phyloP scores from a whole-genome alignment of 1,140 invertebrate species.

The Pseudoatta argentina region DNA sequence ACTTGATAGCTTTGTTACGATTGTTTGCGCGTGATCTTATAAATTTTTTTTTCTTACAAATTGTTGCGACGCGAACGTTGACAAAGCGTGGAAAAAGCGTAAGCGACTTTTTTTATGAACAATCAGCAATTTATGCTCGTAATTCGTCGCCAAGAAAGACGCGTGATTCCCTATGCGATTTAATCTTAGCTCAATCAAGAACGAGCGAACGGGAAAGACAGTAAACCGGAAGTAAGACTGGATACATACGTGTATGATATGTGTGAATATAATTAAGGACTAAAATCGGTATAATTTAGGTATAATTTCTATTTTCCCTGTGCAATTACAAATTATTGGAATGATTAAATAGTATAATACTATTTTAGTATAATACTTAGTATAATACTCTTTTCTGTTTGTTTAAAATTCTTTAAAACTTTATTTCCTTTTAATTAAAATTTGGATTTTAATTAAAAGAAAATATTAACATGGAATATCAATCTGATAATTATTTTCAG shows the following conservation, averaged over 20 bases:
- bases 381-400: background rate
- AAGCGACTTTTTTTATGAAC: background rate
- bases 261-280: background rate
- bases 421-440: background rate
- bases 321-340: background rate
- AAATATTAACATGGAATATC: background rate
- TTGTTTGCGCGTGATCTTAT: background rate
- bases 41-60: background rate
- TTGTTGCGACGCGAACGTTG: background rate
- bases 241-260: background rate
- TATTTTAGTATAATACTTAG: too few relatives aligned
- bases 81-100: background rate
- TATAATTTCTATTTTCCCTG: background rate
- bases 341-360: background rate
- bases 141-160: slow-evolving; percentile 15
- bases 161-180: slow-evolving; percentile 2
- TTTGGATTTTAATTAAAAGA: background rate
- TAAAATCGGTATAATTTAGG: slow-evolving; percentile 28
- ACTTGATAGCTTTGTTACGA: background rate
- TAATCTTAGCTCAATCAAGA: slow-evolving; percentile 27
- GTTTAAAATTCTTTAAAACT: background rate
- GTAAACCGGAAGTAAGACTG: background rate
- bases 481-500: background rate
- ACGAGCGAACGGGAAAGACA: slow-evolving; percentile 30
- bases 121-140: background rate